Evolutionary conservation across 2,888 invertebrate species (phyloP), one percentile per base, ranked within the genome.

Genomic region (Drosophila subquinaria): DNA sequence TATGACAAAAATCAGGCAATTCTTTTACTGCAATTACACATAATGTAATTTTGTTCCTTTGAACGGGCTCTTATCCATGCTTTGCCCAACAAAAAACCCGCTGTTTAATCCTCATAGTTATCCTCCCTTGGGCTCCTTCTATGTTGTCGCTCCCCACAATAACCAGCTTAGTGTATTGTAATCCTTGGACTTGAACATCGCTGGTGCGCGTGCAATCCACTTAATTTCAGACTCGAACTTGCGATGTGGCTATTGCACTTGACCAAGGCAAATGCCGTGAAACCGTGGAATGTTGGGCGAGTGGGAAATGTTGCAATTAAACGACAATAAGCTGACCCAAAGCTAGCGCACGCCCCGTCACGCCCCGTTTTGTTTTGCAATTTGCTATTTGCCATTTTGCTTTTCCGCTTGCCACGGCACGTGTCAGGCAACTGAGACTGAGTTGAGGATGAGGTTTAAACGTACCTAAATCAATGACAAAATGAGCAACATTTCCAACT

Each of bases 261-360:
- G 75, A 67, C 72, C 81, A 69, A 48, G 45, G 43, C 50, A 61
- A 69, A 65, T 60, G 57, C 55, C 55, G 9, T 65, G 43, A 51
- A 55, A 43, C 50, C 51, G 9, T 67, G 47, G 59, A 62, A 43
- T 59, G 27, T 47, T 23, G 53, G 35, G 10, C n/a, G 51, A 60
- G 50, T 68, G 90, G 88, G 73, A 85, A 80, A 72, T 81, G 63
- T 60, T 55, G 86, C 88, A 88, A 90, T 88, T 89, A 88, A 87
- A 72, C 74, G 77, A 70, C 73, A 79, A 74, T 89, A 87, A 85
- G 83, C 78, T 88, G 88, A 80, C 82, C 72, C 63, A 73, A 76
- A 74, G 80, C 82, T 48, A 45, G 52, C 57, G 48, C 61, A 74
- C 50, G 51, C 57, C 42, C 15, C 57, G 17, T 57, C 65, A 56